Conservation (phyloP, 2,113 vertebrate genomes). For the Rousettus leschenaultii region DNA sequence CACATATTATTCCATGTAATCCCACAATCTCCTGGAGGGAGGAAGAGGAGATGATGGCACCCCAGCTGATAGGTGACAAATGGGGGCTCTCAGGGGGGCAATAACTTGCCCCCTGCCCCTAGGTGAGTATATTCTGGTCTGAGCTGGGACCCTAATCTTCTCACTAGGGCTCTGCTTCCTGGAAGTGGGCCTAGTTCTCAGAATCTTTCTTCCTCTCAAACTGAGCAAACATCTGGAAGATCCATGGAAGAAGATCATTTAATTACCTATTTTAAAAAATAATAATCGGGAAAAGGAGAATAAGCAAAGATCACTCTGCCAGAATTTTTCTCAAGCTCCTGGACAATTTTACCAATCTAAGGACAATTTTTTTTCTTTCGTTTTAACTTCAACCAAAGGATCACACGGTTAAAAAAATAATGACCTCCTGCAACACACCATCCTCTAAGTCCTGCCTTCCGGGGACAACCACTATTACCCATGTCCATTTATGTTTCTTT, state of each 20-base stretch:
- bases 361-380: slow-evolving; percentile 46
- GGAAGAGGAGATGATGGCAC: too few relatives aligned
- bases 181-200: not conserved
- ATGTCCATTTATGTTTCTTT: not conserved
- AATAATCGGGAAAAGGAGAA: slow-evolving; percentile 61
- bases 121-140: too few relatives aligned
- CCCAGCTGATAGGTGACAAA: too few relatives aligned
- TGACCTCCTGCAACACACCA: not conserved
- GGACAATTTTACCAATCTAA: slow-evolving; percentile 36
- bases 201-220: slow-evolving; percentile 18
- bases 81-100: too few relatives aligned
- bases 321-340: slow-evolving; percentile 59
- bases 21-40: too few relatives aligned
- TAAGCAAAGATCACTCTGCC: slow-evolving; percentile 58
- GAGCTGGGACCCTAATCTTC: too few relatives aligned
- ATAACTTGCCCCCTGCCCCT: too few relatives aligned
- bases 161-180: slow-evolving; percentile 1
- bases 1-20: too few relatives aligned
- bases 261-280: not conserved
- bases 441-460: not conserved
- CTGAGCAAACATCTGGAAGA: slow-evolving; percentile 75
- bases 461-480: not conserved
- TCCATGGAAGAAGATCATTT: slow-evolving; percentile 58
- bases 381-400: slow-evolving; percentile 41
- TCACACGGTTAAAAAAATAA: not conserved